Evolutionary conservation across 2,113 vertebrate genomes (phyloP).

Genomic region (Tyto alba): DNA sequence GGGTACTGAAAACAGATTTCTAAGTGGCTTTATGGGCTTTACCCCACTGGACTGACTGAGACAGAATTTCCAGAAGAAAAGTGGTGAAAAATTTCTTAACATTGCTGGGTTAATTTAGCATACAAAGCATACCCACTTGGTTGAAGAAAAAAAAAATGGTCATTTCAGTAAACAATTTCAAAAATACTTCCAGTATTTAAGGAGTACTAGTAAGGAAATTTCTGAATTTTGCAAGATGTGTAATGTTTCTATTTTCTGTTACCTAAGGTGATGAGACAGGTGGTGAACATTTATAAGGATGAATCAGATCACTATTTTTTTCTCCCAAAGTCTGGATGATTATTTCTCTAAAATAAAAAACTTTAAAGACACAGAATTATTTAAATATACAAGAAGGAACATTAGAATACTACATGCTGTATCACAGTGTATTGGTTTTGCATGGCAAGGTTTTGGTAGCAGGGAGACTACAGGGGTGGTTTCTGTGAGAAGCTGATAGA

Average conservation of each 20-base stretch:
- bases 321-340: rapidly evolving
- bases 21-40: neutral
- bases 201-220: neutral
- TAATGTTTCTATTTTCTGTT: neutral
- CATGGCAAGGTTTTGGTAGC: too few relatives aligned
- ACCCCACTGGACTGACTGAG: neutral
- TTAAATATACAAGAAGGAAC: neutral
- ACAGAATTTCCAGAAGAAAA: neutral
- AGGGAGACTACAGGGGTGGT: too few relatives aligned
- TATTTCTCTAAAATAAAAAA: neutral
- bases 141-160: neutral
- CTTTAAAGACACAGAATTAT: neutral
- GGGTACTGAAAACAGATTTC: neutral
- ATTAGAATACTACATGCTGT: neutral
- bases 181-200: neutral
- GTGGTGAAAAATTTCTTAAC: neutral
- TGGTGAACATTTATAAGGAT: neutral
- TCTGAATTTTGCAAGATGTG: neutral
- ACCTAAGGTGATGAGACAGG: neutral
- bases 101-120: neutral
- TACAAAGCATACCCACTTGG: neutral
- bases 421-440: neutral
- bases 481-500: too few relatives aligned
- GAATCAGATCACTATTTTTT: neutral
- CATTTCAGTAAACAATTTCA: neutral